Evolutionary conservation across 2,888 invertebrate species (phyloP).

Genomic region (Linnaemya tessellans): DNA sequence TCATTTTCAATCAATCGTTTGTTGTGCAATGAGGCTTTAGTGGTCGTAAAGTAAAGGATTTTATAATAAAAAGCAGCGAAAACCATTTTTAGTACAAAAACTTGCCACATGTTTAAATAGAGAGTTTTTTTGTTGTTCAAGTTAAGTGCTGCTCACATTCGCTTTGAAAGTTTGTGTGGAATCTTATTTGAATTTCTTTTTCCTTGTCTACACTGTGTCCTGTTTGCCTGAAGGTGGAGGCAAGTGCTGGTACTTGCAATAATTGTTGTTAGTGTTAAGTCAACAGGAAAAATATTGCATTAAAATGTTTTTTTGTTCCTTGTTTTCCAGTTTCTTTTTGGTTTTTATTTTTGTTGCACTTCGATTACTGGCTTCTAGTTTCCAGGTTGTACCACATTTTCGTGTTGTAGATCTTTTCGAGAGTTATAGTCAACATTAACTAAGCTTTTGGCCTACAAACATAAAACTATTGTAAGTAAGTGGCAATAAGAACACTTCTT

Average conservation of each 20-base stretch:
- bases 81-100: too few relatives aligned
- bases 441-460: slow-evolving; percentile 60
- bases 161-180: background rate
- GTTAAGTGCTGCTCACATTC: too few relatives aligned
- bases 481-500: slow-evolving; percentile 13
- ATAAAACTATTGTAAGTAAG: slow-evolving; percentile 18
- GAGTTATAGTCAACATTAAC: slow-evolving; percentile 41
- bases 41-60: too few relatives aligned
- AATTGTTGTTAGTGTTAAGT: background rate
- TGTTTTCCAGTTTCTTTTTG: background rate
- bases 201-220: background rate
- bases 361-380: slow-evolving; percentile 30
- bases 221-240: background rate
- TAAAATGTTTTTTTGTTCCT: background rate
- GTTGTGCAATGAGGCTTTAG: too few relatives aligned
- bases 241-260: background rate
- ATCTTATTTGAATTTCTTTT: background rate
- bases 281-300: background rate
- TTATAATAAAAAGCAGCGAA: too few relatives aligned
- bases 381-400: background rate
- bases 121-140: too few relatives aligned
- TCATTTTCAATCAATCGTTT: too few relatives aligned
- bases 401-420: slow-evolving; percentile 11
- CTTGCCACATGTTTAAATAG: too few relatives aligned
- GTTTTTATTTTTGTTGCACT: background rate